Evolutionary conservation across 2,797 vertebrate genomes (phyloP), one percentile per base, ranked within the genome.

Genomic region (Urophycis tenuis): DNA sequence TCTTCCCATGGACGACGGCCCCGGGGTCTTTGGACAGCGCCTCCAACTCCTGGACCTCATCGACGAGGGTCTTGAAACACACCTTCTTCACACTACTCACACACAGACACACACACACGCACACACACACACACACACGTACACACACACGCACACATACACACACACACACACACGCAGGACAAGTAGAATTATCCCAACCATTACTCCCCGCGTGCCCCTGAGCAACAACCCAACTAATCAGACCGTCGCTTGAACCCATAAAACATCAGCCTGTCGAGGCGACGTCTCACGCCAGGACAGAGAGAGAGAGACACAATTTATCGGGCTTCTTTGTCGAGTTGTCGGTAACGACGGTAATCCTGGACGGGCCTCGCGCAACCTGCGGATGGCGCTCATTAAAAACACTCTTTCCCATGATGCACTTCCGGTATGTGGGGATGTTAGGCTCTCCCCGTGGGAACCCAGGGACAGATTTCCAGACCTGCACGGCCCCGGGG

Each of bases 21-120:
- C 97, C 97, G 25, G 96, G 97, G 85, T 99, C 97, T 92, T 98
- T 95, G 76, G 95, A 98, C 83, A 97, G 94, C 5, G 97, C 96
- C 89, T 99, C 97, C 22, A 98, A 88, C 79, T 99, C 97, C 85
- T 99, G 97, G 85, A 99, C 97, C 92, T 99, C 97, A 90, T 99
- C 97, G 82, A 98, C 96, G 82, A 99, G 89, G 3, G 96, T 98
- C 92, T 99, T 99, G 90, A 97, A 98, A 82, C 89, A 95, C 11
- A 94, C 93, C 89, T 94, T 96, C 86, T 98, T 98, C 81, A 98
- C 83, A 22, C 97, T 99, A 90, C 45, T 60, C 11, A 34, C 74
- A 64, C n/a, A 3, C 53, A 64, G n/a, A 29, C n/a, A 29, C 53
- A 29, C 53, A 64, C 53, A 29, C 53, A 60, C 49, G n/a, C 49